Conservation (phyloP, 2,113 vertebrate species). For the Aptenodytes forsteri region DNA sequence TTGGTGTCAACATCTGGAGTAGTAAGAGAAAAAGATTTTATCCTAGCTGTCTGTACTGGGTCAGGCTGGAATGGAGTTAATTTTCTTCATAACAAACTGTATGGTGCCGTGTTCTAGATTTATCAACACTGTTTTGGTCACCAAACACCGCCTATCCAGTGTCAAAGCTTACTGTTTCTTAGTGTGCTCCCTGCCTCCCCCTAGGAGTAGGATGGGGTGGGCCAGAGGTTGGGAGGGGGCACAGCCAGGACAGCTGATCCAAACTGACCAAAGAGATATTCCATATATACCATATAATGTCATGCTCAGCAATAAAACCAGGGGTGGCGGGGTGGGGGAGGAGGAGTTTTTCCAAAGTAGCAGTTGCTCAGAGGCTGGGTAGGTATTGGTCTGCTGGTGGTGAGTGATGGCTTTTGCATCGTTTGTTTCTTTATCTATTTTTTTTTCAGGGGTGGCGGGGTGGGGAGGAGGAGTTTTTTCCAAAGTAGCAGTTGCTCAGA, state of each 20-base stretch:
- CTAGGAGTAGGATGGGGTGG: background rate
- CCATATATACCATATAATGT: fast-evolving
- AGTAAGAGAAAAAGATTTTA: background rate
- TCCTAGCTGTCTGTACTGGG: background rate
- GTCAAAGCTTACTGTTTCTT: background rate
- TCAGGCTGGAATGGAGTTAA: background rate
- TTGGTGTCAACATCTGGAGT: background rate
- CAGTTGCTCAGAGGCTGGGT: background rate
- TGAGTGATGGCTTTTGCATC: background rate
- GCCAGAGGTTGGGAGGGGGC: too few relatives aligned
- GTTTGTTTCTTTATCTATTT: background rate
- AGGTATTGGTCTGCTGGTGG: background rate
- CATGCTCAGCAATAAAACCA: background rate
- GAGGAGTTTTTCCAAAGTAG: background rate
- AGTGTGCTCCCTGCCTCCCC: too few relatives aligned
- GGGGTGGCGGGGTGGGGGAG: background rate
- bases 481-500: background rate
- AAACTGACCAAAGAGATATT: background rate
- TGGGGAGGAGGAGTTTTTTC: background rate
- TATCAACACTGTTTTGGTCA: too few relatives aligned
- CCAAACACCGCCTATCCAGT: background rate
- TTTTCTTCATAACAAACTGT: background rate
- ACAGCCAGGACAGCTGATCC: background rate
- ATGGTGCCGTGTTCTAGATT: background rate
- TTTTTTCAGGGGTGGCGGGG: fast-evolving